These are phyloP conservation scores for Andricus curvator DNA, from an alignment of 2,888 invertebrate genomes.

Conservation along the genomic window DNA sequence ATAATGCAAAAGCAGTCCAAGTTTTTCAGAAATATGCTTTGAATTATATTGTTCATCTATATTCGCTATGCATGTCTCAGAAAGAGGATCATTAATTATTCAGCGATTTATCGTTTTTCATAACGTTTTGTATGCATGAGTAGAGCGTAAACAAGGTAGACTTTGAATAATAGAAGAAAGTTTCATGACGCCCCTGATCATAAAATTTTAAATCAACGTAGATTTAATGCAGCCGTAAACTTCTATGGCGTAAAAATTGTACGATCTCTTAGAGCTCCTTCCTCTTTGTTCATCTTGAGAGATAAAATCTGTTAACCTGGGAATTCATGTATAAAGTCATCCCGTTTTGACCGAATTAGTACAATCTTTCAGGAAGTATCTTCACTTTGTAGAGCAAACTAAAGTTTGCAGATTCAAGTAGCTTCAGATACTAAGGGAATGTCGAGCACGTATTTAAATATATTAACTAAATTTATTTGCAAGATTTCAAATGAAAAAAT, in stretches of 20 bases:
- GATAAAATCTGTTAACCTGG: neutral
- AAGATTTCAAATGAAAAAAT: too few species aligned
- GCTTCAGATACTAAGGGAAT: too few species aligned
- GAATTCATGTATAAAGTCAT: neutral
- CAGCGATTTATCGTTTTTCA: neutral
- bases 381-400: too few species aligned
- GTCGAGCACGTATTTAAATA: too few species aligned
- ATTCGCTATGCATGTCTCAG: neutral
- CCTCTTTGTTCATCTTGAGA: slow-evolving; percentile 4
- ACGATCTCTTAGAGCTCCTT: slow-evolving; percentile 10
- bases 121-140: neutral
- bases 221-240: slow-evolving; percentile 21
- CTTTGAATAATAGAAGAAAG: slow-evolving; percentile 13
- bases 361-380: neutral
- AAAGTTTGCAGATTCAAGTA: too few species aligned
- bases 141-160: neutral
- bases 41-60: neutral
- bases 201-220: slow-evolving; percentile 35
- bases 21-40: neutral
- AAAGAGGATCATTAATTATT: slow-evolving; percentile 2
- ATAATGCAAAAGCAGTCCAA: neutral
- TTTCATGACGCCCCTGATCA: slow-evolving; percentile 30
- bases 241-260: slow-evolving; percentile 29
- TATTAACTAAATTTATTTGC: too few species aligned
- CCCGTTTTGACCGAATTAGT: neutral